These are phyloP conservation scores for Bombus pascuorum DNA, from an alignment of 1,140 invertebrate species.

Conservation along the genomic window DNA sequence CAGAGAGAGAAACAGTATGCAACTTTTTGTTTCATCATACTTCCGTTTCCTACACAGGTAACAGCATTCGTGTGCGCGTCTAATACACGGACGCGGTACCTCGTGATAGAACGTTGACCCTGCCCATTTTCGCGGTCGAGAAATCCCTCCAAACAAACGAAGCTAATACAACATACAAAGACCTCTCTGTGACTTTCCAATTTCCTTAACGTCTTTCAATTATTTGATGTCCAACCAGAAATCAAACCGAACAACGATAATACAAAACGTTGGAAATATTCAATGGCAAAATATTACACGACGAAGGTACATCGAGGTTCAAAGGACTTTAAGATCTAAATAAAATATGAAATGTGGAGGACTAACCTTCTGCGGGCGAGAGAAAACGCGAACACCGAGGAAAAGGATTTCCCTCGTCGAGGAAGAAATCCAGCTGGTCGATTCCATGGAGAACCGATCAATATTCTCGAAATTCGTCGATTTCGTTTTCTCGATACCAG, in stretches of 20 bases:
- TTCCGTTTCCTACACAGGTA: background rate
- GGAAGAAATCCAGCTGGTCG: constrained; percentile 5
- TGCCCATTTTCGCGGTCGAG: constrained; percentile 42
- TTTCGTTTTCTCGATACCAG: background rate
- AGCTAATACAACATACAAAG: background rate
- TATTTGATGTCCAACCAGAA: background rate
- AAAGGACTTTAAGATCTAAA: no score
- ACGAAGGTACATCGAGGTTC: no score
- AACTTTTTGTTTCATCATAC: constrained; percentile 19
- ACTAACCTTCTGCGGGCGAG: constrained; percentile 21
- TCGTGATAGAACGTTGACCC: constrained; percentile 61
- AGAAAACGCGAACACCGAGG: background rate
- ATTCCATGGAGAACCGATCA: background rate
- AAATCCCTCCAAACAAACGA: constrained; percentile 45
- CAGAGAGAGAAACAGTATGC: background rate
- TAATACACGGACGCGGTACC: constrained; percentile 12
- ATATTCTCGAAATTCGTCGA: background rate
- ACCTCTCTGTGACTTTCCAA: no score
- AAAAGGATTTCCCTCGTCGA: background rate
- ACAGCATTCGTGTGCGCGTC: constrained; percentile 26
- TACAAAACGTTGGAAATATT: no score
- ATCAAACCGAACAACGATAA: no score
- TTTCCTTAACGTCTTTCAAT: background rate
- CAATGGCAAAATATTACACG: no score
- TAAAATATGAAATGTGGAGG: no score